Evolutionary conservation across 2,797 vertebrate species (phyloP), one percentile per base, ranked within the genome.

Genomic region (Epinephelus coioides): DNA sequence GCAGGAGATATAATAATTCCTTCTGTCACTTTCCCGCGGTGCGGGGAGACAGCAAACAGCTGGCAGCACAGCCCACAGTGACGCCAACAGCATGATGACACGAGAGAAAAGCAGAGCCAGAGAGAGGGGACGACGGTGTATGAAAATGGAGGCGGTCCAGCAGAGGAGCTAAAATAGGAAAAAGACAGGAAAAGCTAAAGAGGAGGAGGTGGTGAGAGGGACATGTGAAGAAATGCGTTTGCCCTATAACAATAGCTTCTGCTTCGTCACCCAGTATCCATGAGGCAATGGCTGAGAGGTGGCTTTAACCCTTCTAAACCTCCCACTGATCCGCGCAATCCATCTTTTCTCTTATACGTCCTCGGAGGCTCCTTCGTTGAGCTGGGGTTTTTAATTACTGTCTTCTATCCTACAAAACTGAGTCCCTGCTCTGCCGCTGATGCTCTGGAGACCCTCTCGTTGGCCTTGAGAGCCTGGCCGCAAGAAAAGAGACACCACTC

Each of bases 1-100:
- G 50, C 59, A 77, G 73, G 65, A 81, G 76, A 90, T 85, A 83
- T 84, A 81, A 90, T 90, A 2, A 88, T 87, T 85, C 91, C 82
- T 86, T 81, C 78, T 91, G 89, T 92, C 91, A 90, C 87, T 89
- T 89, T 93, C 88, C 88, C n/a, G 84, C 69, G 57, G 88, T 61
- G 90, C 34, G 11, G 66, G 51, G 78, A 83, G 91, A 92, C 78
- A 74, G 87, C 81, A 89, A 91, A 91, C 93, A 93, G 91, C 91
- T 93, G 92, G 90, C 66, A 68, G 88, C 56, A 46, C 27, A 69
- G 75, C 84, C 82, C 73, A 67, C 54, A 54, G 87, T 88, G 84
- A 89, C 53, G 46, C 64, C 81, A 75, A 70, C 64, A 71, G 83
- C 82, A 63, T 10, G 27, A 83, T 77, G 76, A 84, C 81, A 82